phyloP scores from a whole-genome alignment of 2,888 invertebrate species.

The Cheilosia urbana region DNA sequence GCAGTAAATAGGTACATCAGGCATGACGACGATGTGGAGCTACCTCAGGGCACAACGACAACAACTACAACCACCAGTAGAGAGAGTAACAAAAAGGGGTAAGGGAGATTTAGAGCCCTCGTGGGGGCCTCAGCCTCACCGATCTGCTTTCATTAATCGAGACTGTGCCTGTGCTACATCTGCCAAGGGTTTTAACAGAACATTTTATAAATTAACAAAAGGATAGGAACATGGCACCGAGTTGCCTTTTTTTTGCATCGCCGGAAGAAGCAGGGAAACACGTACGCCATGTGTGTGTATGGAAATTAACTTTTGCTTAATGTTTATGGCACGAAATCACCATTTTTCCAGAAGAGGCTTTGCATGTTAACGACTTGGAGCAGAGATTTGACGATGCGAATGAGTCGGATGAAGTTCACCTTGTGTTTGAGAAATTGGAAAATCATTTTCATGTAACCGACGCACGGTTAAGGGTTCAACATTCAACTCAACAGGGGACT shows the following conservation, averaged over 20 bases:
- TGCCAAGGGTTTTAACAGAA: conserved; percentile 2
- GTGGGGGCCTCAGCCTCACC: conserved; percentile 15
- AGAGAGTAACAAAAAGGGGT: conserved; percentile 2
- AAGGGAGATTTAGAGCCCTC: conserved; percentile 53
- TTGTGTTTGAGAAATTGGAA: too few species aligned
- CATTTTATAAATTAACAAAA: conserved; percentile 13
- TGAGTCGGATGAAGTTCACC: too few species aligned
- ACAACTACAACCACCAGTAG: not conserved
- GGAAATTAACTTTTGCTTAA: conserved; percentile 20
- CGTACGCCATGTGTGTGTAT: conserved; percentile 37
- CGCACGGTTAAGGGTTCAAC: too few species aligned
- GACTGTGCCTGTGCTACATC: not conserved
- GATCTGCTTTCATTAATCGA: conserved; percentile 50
- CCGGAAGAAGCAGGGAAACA: not conserved
- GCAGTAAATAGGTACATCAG: conserved; percentile 27
- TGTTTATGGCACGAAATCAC: not conserved
- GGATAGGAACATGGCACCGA: conserved; percentile 6
- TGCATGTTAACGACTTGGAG: not conserved
- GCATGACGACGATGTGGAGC: conserved; percentile 33
- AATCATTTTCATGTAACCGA: too few species aligned
- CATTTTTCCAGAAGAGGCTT: conserved; percentile 4
- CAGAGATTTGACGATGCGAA: not conserved
- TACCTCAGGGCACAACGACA: not conserved
- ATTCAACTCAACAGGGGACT: too few species aligned
- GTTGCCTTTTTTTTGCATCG: not conserved